Evolutionary conservation across 2,797 vertebrate genomes (phyloP).

Genomic region (Lithobates sylvaticus): DNA sequence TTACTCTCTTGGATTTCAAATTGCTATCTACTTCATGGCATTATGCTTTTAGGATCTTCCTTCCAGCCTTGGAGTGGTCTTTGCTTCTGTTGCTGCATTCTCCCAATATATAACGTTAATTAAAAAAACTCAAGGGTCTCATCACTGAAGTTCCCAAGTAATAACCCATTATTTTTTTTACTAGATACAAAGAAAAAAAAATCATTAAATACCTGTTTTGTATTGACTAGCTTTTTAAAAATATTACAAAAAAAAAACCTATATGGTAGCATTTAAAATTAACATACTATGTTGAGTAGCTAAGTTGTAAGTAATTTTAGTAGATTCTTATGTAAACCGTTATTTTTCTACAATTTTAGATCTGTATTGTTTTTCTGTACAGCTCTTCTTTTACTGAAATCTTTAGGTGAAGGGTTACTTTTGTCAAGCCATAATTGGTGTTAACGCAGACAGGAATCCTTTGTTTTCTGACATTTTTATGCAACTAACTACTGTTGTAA

Average conservation of each 20-base stretch:
- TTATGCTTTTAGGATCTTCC: not conserved
- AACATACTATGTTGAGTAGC: not conserved
- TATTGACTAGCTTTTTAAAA: not conserved
- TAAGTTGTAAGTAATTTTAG: not conserved
- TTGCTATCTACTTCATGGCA: not conserved
- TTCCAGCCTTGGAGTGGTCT: not conserved
- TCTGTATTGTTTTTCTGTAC: not conserved
- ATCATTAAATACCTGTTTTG: not conserved
- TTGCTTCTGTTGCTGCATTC: not conserved
- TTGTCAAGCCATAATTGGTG: not conserved
- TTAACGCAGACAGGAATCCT: not conserved
- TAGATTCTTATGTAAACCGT: not conserved
- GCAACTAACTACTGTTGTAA: not conserved
- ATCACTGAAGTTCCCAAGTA: too few species aligned
- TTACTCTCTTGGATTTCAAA: too few species aligned
- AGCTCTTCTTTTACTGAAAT: not conserved
- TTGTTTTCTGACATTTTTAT: too few species aligned
- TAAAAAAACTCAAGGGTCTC: too few species aligned
- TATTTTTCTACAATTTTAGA: not conserved
- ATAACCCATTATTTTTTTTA: not conserved
- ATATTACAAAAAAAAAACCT: not conserved
- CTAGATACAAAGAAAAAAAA: too few species aligned
- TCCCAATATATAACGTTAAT: not conserved
- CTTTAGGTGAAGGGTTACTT: not conserved
- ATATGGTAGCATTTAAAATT: not conserved